These are phyloP conservation scores for Chionoecetes opilio DNA, from an alignment of 1,140 invertebrate species.

Conservation along the genomic window DNA sequence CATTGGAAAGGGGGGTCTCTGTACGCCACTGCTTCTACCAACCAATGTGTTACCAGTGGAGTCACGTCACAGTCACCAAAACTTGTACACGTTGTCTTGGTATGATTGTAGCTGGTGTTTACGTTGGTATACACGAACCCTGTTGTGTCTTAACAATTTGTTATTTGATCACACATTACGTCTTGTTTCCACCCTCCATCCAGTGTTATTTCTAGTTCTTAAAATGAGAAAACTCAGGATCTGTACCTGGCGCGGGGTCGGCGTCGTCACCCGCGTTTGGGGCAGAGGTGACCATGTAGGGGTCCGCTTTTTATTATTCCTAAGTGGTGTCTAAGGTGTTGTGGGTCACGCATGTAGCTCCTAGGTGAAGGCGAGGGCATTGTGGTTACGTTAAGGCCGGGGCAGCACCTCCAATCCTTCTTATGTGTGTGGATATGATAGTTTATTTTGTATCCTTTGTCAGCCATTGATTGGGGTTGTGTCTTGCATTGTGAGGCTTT, in stretches of 20 bases:
- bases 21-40: too few species aligned
- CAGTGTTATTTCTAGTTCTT: conserved; percentile 54
- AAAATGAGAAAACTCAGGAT: conserved; percentile 74
- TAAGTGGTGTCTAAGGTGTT: conserved; percentile 28
- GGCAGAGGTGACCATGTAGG: background rate
- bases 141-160: conserved; percentile 67
- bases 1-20: too few species aligned
- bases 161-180: conserved; percentile 57
- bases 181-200: conserved; percentile 27
- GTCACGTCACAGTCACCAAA: background rate
- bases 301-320: background rate
- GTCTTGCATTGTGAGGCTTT: background rate
- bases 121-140: conserved; percentile 15
- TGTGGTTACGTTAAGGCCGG: conserved; percentile 16
- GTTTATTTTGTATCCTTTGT: background rate
- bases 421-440: background rate
- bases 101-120: background rate
- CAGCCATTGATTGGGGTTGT: background rate
- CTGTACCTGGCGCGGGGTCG: conserved; percentile 54
- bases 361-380: conserved; percentile 15
- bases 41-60: background rate
- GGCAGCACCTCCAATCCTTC: background rate
- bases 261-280: background rate
- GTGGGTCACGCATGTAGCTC: conserved; percentile 24
- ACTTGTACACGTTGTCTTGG: background rate